These are phyloP conservation scores for Dinocampus coccinellae DNA, from an alignment of 2,888 invertebrate species.

Conservation along the genomic window DNA sequence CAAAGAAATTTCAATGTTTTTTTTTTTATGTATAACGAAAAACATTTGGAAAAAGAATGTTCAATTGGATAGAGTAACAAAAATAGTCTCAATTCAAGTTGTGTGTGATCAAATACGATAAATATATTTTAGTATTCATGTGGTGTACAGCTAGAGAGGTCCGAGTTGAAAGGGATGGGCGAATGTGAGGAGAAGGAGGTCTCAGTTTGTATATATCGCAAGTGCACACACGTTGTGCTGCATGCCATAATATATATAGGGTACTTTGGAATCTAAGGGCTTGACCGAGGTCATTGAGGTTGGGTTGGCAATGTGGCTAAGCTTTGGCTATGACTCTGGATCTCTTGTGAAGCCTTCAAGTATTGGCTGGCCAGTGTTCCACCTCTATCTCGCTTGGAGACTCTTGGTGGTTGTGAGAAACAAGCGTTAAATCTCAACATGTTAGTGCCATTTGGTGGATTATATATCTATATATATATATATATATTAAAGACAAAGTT, in stretches of 20 bases:
- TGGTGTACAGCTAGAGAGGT: slow-evolving; percentile 43
- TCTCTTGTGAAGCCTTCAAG: background rate
- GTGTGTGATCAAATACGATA: slow-evolving; percentile 46
- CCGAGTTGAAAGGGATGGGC: background rate
- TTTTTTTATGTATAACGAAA: background rate
- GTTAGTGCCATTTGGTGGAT: slow-evolving; percentile 11
- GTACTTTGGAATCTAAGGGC: background rate
- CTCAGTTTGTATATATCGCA: background rate
- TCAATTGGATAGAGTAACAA: background rate
- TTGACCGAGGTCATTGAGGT: background rate
- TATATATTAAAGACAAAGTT: background rate
- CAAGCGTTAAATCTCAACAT: background rate
- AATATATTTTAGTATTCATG: slow-evolving; percentile 56
- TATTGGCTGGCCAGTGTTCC: background rate
- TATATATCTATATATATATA: too few relatives aligned
- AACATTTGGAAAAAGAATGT: background rate
- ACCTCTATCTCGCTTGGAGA: background rate
- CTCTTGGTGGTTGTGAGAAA: background rate
- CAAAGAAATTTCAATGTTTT: background rate
- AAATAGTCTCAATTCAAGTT: background rate
- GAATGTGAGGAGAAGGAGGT: too few relatives aligned
- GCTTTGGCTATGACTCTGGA: background rate
- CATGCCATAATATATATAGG: background rate
- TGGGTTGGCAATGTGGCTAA: background rate
- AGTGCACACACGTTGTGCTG: background rate